Conservation (phyloP, 2,113 vertebrate species). For the Megaceryle torquata region DNA sequence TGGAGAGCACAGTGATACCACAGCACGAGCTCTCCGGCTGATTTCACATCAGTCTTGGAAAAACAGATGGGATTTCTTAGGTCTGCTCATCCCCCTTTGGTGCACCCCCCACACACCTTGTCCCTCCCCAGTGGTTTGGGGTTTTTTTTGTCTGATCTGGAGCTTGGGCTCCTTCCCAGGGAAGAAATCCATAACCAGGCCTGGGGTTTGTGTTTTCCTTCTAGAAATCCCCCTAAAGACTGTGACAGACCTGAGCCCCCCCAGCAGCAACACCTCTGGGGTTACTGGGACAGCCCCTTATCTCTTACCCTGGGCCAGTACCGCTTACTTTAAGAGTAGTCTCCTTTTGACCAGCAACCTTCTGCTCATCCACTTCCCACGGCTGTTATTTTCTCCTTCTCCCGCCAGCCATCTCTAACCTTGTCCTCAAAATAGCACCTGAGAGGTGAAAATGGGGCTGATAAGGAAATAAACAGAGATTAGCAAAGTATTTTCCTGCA, state of each 20-base stretch:
- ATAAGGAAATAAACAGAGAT: neutral
- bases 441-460: neutral
- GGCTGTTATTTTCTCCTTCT: neutral
- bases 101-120: no score
- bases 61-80: neutral
- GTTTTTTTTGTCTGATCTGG: neutral
- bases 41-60: neutral
- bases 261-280: neutral
- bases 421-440: neutral
- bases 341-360: neutral
- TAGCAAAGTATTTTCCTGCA: neutral
- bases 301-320: no score
- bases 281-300: neutral
- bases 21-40: neutral
- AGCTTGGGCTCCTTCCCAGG: neutral
- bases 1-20: neutral
- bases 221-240: accelerated
- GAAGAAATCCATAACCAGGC: neutral
- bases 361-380: accelerated
- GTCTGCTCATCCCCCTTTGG: accelerated
- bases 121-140: neutral
- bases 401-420: neutral
- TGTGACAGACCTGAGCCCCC: neutral
- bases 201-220: neutral
- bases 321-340: accelerated